Percentiles rank a stretch among this genome's conserved stretches.
These are phyloP conservation scores for Erethizon dorsatum DNA, from an alignment of 2,797 vertebrate genomes.

Conservation along the genomic window DNA sequence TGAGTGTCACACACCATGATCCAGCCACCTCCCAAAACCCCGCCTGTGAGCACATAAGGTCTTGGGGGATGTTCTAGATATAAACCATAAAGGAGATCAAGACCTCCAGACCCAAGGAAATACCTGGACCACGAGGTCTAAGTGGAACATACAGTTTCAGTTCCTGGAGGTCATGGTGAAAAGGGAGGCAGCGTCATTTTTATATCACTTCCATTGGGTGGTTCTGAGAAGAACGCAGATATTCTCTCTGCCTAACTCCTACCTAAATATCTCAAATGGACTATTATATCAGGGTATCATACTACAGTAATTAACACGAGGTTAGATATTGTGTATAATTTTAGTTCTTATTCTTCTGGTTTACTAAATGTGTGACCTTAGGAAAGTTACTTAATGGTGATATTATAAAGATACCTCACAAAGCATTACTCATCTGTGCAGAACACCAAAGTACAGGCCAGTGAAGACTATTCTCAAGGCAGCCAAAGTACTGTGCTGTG, in stretches of 20 bases:
- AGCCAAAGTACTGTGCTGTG: neutral
- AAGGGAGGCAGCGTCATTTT: slow-evolving; percentile 12
- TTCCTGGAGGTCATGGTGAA: slow-evolving; percentile 27
- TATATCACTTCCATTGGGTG: slow-evolving; percentile 2
- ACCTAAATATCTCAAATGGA: neutral
- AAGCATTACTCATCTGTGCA: neutral
- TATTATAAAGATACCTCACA: neutral
- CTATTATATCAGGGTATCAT: neutral
- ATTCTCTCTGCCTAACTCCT: slow-evolving; percentile 11
- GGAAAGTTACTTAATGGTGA: slow-evolving; percentile 45
- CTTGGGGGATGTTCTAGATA: neutral
- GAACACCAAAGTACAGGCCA: neutral
- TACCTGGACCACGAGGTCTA: neutral
- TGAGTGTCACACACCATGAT: neutral
- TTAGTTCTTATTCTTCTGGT: slow-evolving; percentile 4
- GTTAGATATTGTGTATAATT: neutral
- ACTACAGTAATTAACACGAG: neutral
- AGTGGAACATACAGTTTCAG: neutral
- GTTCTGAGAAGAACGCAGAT: slow-evolving; percentile 15
- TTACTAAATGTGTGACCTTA: slow-evolving; percentile 38
- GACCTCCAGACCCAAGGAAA: slow-evolving; percentile 22
- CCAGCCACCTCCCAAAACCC: neutral
- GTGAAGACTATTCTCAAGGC: slow-evolving; percentile 34
- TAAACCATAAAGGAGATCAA: neutral
- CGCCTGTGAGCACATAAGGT: neutral